A percentile compares a stretch with the other conserved stretches of the same genome.
phyloP scores from a whole-genome alignment of 2,888 invertebrate genomes.

The Eristalis arbustorum region DNA sequence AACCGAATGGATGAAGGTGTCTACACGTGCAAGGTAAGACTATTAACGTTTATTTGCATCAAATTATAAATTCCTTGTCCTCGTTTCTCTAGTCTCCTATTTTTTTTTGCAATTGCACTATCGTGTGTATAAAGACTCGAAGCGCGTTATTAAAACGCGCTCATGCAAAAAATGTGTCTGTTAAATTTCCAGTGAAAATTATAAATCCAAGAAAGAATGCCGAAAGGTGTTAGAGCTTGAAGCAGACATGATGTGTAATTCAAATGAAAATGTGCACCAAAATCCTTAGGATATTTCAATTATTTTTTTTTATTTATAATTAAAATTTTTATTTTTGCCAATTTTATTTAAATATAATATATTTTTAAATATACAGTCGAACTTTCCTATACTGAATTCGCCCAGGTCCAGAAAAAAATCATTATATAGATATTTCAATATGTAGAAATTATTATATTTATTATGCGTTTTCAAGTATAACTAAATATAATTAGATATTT shows the following conservation, averaged over 20 bases:
- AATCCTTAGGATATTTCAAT: too few species aligned
- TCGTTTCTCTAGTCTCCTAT: neutral
- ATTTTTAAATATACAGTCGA: too few species aligned
- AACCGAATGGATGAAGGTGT: constrained; percentile 87
- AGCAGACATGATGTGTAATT: neutral
- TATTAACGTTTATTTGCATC: neutral
- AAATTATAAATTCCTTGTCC: neutral
- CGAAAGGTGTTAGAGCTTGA: neutral
- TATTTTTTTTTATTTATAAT: neutral
- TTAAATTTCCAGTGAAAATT: constrained; percentile 8
- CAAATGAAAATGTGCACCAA: neutral
- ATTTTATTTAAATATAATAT: too few species aligned
- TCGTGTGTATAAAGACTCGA: neutral
- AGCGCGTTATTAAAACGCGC: neutral
- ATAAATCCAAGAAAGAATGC: neutral
- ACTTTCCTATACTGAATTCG: too few species aligned
- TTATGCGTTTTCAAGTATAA: too few species aligned
- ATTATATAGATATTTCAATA: too few species aligned
- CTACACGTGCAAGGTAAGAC: constrained; percentile 87
- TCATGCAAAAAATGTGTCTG: constrained; percentile 7
- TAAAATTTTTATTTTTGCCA: neutral
- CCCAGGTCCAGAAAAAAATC: too few species aligned
- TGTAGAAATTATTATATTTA: too few species aligned
- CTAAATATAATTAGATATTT: too few species aligned
- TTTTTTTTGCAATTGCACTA: constrained; percentile 4